Base-by-base conservation (phyloP, 1,140 invertebrate genomes). In the Lepidurus arcticus region DNA sequence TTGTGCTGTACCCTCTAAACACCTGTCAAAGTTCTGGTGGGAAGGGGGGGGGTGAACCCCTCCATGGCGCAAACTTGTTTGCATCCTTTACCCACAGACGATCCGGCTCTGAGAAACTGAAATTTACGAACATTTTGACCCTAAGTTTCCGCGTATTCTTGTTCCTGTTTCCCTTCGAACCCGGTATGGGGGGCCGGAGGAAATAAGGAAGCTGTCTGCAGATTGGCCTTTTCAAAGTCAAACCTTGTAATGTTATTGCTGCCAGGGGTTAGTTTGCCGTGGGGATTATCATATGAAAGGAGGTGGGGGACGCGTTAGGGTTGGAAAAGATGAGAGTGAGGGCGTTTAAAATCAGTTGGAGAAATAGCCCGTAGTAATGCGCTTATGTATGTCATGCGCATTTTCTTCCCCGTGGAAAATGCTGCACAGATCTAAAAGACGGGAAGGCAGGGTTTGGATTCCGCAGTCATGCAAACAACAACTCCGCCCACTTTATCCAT, bases 1-100 rank as follows among this genome's bases (percentile, higher is more conserved):
- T 65, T 65, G 53, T 65, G 53, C 53, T 13, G 16, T 65, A 65
- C 16, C 53, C 53, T 65, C 53, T 65, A 65, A 65, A 65, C 53
- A 65, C 53, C 53, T 65, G 53, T 65, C 53, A 65, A 65, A 65
- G 53, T 65, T 21, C 21, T 65, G 16, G 16, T 21, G 53, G 16
- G n/a, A 10, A 3, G 34, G 53, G 53, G 53, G 47, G 47, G 53
- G 16, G 53, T 65, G n/a, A 65, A 65, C 9, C 21, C 47, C 34
- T 65, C 21, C 53, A 65, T 65, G 53, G 53, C 34, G 34, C 4
- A 65, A 65, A 65, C 53, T 65, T 65, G 53, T 65, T 65, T 65
- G 53, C 53, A n/a, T 65, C 53, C 16, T 21, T 65, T 65, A n/a
- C 53, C 53, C 21, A 13, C 53, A 21, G 53, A 34, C 34, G 2